phyloP scores from a whole-genome alignment of 2,113 vertebrate genomes.

The Phaethornis superciliosus region DNA sequence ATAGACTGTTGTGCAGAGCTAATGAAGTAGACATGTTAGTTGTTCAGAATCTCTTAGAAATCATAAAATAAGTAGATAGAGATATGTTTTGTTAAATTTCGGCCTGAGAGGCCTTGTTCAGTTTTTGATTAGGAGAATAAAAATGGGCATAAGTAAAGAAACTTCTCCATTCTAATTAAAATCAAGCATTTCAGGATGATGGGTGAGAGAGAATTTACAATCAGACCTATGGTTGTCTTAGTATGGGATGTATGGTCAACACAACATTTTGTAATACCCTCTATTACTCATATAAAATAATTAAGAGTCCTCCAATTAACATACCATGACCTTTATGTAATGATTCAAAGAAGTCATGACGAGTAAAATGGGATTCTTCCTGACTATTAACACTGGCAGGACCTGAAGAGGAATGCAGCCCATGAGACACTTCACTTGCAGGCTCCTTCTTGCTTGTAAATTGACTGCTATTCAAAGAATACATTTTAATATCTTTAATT shows the following conservation, averaged over 20 bases:
- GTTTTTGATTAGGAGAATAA: not conserved
- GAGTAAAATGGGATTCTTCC: conserved; percentile 90
- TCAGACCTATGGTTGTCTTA: not conserved
- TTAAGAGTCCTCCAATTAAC: not conserved
- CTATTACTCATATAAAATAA: not conserved
- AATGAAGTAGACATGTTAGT: not conserved
- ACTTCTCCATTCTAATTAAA: not conserved
- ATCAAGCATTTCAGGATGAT: not conserved
- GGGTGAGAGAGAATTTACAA: not conserved
- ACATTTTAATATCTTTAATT: conserved; percentile 94
- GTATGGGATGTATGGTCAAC: too few relatives aligned
- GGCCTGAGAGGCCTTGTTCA: not conserved
- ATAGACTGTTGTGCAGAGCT: not conserved
- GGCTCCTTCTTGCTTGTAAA: conserved; percentile 74
- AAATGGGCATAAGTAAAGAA: not conserved
- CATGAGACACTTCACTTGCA: conserved; percentile 1
- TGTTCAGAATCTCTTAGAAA: not conserved
- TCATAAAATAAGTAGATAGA: not conserved
- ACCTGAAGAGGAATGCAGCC: conserved; percentile 24
- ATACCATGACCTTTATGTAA: conserved; percentile 90
- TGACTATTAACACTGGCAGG: conserved; percentile 69
- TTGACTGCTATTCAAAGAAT: conserved; percentile 89
- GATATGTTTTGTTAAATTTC: not conserved
- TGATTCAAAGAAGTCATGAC: conserved; percentile 94
- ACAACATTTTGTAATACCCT: not conserved